Percentiles rank a stretch among this genome's conserved stretches.
These are phyloP conservation scores for Procambarus virginalis DNA, from an alignment of 1,140 invertebrate species.

Conservation along the genomic window DNA sequence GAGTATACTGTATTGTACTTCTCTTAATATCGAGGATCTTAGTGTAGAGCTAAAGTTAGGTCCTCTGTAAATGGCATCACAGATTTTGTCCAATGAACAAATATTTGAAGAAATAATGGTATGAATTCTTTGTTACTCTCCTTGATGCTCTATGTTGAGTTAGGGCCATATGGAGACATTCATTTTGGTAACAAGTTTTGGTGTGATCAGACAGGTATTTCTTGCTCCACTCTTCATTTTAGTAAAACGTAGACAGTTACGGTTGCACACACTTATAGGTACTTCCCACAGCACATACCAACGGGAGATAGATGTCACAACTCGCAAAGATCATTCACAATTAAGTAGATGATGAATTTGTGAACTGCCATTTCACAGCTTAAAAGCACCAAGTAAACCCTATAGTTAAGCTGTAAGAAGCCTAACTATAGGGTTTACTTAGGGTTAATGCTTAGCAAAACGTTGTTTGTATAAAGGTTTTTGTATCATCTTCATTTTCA, in stretches of 20 bases:
- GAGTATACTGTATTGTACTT: background rate
- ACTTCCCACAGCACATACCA: background rate
- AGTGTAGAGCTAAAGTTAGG: slow-evolving; percentile 8
- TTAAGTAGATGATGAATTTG: background rate
- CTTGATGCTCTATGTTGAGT: slow-evolving; percentile 10
- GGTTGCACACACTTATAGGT: background rate
- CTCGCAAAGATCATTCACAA: background rate
- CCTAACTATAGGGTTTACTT: background rate
- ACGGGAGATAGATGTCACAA: background rate
- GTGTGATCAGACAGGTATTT: slow-evolving; percentile 32
- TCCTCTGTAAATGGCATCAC: slow-evolving; percentile 12
- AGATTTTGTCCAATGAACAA: slow-evolving; percentile 35
- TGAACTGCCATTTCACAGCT: background rate
- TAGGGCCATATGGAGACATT: slow-evolving; percentile 9
- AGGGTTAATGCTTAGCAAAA: background rate
- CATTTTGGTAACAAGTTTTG: slow-evolving; percentile 3
- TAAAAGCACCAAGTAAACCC: background rate
- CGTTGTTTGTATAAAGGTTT: background rate
- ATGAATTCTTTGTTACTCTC: background rate
- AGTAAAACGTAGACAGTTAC: slow-evolving; percentile 10
- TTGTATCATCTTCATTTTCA: background rate
- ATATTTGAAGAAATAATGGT: slow-evolving; percentile 7
- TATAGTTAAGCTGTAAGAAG: background rate
- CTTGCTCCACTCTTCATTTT: slow-evolving; percentile 27
- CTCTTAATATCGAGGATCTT: background rate